Percentiles rank a stretch among this genome's conserved stretches.
Evolutionary conservation across 1,140 invertebrate species (phyloP).

Genomic region (Trachymyrmex cornetzi): DNA sequence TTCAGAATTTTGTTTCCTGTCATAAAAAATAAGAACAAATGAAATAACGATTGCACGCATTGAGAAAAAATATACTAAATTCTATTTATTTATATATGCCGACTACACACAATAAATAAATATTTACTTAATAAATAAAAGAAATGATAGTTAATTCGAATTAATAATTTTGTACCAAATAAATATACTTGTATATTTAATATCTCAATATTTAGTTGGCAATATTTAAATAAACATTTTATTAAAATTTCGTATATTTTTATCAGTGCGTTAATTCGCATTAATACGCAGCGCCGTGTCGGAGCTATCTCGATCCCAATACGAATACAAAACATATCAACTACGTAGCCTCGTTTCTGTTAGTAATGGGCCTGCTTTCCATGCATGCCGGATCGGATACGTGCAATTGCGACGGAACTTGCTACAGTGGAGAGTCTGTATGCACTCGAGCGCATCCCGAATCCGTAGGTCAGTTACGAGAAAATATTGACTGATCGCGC

Average conservation of each 20-base stretch:
- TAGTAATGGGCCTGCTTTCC: slow-evolving; percentile 27
- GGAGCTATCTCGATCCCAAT: neutral
- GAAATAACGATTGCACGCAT: neutral
- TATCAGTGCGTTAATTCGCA: neutral
- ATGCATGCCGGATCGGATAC: slow-evolving; percentile 42
- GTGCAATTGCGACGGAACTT: slow-evolving; percentile 44
- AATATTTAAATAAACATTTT: neutral
- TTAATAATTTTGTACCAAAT: too few relatives aligned
- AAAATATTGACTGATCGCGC: slow-evolving; percentile 78
- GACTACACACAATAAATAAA: too few relatives aligned
- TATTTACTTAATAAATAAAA: too few relatives aligned
- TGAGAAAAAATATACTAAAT: too few relatives aligned
- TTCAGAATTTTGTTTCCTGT: neutral
- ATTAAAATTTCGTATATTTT: too few relatives aligned
- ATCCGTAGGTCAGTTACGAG: slow-evolving; percentile 73
- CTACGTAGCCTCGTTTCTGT: neutral
- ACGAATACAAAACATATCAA: neutral
- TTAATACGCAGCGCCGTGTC: neutral
- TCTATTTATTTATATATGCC: too few relatives aligned
- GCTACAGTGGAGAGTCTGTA: slow-evolving; percentile 22
- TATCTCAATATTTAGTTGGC: too few relatives aligned
- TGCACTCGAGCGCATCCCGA: slow-evolving; percentile 31
- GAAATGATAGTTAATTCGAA: too few relatives aligned
- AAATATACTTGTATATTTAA: too few relatives aligned
- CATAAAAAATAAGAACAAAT: neutral